Evolutionary conservation across 2,113 vertebrate genomes (phyloP), one percentile per base, ranked within the genome.

Genomic region (Seriola dumerili): DNA sequence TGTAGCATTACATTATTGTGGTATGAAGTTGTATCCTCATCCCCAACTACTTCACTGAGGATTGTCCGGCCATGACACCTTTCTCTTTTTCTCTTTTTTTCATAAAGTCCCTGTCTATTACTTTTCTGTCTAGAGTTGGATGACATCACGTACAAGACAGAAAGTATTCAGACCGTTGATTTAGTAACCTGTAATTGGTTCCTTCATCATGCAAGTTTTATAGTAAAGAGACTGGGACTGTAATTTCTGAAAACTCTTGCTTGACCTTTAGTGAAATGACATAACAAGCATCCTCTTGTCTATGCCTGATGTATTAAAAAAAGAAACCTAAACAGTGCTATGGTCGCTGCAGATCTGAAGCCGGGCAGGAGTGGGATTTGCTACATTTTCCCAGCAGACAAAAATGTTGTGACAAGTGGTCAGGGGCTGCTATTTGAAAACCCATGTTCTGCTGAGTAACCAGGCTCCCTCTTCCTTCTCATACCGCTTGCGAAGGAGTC

Each of bases 1-100:
- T 16, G 80, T 81, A 87, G 78, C 85, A 52, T 88, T 86, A 73
- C 81, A 48, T 85, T 89, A 81, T 84, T 86, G 77, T 83, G 85
- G 52, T 75, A 74, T 89, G 63, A 82, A 85, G 81, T 90, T 76
- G 79, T 88, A 78, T 62, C 69, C 76, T 73, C 32, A 68, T 55
- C 81, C 78, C 80, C 58, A 69, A 78, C 76, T 85, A 76, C 32
- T 84, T 86, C 54, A 83, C 52, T 80, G 68, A 61, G 64, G 64
- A 58, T 59, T 80, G 79, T 76, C 81, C 81, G 89, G 52, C 82
- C 73, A 61, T 89, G 78, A 83, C 77, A 75, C 40, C 44, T 52
- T 61, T 42, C 7, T 67, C 16, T 55, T 44, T 14, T 3, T 29
- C 46, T 52, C 7, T 34, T 2, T 14, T 32, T 14, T 25, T 84